Base-by-base conservation (phyloP, 2,113 vertebrate species). In the Apteryx owenii region DNA sequence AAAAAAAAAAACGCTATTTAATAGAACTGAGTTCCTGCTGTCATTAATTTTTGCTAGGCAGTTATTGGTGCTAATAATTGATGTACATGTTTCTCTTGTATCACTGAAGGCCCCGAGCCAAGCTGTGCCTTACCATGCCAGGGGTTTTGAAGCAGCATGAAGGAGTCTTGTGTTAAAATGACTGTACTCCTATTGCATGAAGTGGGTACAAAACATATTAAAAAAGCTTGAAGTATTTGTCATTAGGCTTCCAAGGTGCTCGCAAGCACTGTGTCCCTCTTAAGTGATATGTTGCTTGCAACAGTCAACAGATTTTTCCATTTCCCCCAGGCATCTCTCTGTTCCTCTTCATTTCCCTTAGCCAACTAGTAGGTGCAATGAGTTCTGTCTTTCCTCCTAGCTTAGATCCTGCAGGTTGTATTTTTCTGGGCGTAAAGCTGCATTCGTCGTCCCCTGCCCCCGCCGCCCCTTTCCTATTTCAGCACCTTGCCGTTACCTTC, bases 151-250 rank as follows among this genome's bases (percentile, higher is more conserved):
- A 16, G 58, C 2, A 33, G 11, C 7, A 18, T 29, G 66, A 50
- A 53, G 51, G 33, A 9, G 53, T 10, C 36, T 40, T 29, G 29
- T 25, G 26, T 46, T 64, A 7, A 33, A 73, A n/a, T n/a, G 64
- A 13, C 29, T 88, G 3, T 28, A 44, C 31, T 48, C 1, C 1
- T 20, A 5, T 19, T n/a, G 1, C 18, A 1, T 5, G 17, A 72
- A 23, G 5, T 26, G 38, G 19, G 31, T 16, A 31, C 5, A 75
- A 7, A 28, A 14, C 23, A 18, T 11, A 5, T 15, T 13, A 60
- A 66, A 77, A 82, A 77, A 56, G 15, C 20, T 64, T 40, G 15
- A 77, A n/a, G 29, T 83, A 1, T n/a, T 50, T 62, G 62, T n/a
- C 62, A 5, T 38, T 75, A n/a, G 5, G 18, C 12, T 76, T 76